phyloP scores from a whole-genome alignment of 2,797 vertebrate genomes.

The Molossus alvarezi region DNA sequence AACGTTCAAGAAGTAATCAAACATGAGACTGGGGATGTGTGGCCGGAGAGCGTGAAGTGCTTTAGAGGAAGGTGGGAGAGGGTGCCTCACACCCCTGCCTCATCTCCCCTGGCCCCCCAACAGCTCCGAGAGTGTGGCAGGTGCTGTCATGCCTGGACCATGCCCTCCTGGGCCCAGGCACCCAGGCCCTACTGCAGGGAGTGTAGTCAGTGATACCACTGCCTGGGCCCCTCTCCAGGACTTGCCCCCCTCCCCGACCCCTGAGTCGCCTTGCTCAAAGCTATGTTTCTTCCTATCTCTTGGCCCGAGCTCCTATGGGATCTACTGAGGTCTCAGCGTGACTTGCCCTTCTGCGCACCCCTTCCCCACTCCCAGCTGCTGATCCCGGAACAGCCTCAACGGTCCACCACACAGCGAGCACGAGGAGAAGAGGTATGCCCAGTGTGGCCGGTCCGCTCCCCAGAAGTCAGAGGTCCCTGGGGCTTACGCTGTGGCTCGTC shows the following conservation, averaged over 20 bases:
- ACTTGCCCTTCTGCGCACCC: background rate
- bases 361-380: background rate
- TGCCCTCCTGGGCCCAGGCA: background rate
- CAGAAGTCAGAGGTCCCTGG: background rate
- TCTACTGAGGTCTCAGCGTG: background rate
- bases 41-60: background rate
- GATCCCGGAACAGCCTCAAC: background rate
- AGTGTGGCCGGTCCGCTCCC: background rate
- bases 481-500: background rate
- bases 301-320: no score
- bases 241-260: no score
- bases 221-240: background rate
- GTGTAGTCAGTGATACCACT: background rate
- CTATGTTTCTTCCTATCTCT: background rate
- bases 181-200: background rate
- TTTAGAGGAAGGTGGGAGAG: background rate
- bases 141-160: background rate
- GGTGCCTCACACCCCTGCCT: rapidly evolving
- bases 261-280: background rate
- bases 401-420: background rate
- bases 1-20: background rate
- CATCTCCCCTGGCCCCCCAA: background rate
- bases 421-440: background rate
- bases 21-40: background rate
- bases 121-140: rapidly evolving